Base-by-base conservation (phyloP, 1,140 invertebrate genomes). In the Drosophila lini region DNA sequence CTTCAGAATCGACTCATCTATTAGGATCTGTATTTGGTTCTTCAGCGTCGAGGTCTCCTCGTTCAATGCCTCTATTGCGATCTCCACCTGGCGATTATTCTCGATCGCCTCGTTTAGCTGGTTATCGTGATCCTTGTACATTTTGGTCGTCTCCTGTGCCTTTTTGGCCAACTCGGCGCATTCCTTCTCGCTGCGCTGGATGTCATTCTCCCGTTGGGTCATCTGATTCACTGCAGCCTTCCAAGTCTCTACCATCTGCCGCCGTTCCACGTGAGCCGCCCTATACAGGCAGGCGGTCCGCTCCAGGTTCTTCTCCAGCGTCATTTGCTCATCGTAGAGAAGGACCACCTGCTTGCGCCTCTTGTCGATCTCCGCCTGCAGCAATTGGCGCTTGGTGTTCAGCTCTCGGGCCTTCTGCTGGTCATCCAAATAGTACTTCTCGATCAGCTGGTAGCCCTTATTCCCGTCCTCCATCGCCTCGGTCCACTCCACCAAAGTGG, bases 381-480 rank as follows among this genome's bases (percentile, higher is more conserved):
- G 62, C 22, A 89, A 73, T 64, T 92, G 91, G 15, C 93, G 82
- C 53, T 91, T 92, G 3, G 85, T 83, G 76, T 94, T 93, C n/a
- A 94, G 52, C 50, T 93, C 92, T 16, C 78, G 93, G 31, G 94
- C 94, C 50, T 93, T 93, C 65, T 94, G 93, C 22, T 94, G 90
- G 90, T 96, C 95, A 38, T 94, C 92, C 58, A 93, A 92, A 40
- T 94, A 93, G 55, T 94, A 94, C 59, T 93, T 93, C 63, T 94
- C 93, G 25, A 96, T 93, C 19, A 95, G 48, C 56, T 94, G 90
- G 74, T 93, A 94, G 42, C 94, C 93, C 41, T 94, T 93, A 59
- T 95, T 94, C 7, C 94, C 93, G 59, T 93, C 93, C 41, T 93
- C 92, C 41, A 95, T 91, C 9, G 93, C 93, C 57, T 95, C 93